Evolutionary conservation across 2,797 vertebrate species (phyloP).

Genomic region (Hydrophis major): DNA sequence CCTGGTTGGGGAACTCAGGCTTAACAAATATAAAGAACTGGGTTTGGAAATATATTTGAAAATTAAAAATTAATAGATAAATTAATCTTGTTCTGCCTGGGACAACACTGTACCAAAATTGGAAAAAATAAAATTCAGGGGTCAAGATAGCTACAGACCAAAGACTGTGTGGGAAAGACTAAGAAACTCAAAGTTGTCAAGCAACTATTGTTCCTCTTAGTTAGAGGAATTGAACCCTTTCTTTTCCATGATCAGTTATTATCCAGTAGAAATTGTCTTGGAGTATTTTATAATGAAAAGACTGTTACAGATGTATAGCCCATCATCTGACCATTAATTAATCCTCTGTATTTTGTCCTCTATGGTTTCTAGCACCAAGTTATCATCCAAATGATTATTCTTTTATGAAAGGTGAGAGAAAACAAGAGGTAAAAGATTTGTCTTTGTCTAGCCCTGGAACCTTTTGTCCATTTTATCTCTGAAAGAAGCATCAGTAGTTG

Average conservation of each 20-base stretch:
- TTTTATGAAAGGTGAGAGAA: neutral
- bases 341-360: neutral
- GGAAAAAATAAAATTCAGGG: neutral
- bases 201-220: neutral
- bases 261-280: neutral
- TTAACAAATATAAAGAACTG: neutral
- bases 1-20: no score
- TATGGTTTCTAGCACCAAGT: neutral
- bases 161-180: neutral
- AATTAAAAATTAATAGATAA: neutral
- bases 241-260: neutral
- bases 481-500: neutral
- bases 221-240: neutral
- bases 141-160: neutral
- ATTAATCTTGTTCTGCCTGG: neutral
- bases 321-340: neutral
- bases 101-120: neutral
- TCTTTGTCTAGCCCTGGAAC: neutral
- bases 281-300: neutral
- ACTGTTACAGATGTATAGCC: neutral
- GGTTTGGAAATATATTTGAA: neutral
- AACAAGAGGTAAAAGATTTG: neutral
- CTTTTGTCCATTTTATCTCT: neutral
- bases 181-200: neutral
- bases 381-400: neutral